phyloP scores from a whole-genome alignment of 2,888 invertebrate species.

The Holacanthella duospinosa region DNA sequence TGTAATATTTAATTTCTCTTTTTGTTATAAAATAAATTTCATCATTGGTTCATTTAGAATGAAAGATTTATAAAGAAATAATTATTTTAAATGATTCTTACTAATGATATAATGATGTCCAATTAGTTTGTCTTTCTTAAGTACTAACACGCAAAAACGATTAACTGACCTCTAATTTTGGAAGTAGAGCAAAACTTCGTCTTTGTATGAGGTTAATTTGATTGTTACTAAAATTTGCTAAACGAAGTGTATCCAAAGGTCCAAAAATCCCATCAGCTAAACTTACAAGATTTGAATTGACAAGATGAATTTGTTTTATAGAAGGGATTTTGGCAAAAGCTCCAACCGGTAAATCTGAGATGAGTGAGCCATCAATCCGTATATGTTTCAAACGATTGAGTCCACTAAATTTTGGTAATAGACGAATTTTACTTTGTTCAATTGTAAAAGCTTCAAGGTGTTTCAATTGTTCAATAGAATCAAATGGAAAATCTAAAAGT shows the following conservation, averaged over 20 bases:
- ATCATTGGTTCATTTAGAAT: too few species aligned
- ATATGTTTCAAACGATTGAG: constrained; percentile 61
- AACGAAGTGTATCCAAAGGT: constrained; percentile 53
- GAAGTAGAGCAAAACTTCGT: constrained; percentile 60
- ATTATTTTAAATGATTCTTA: too few species aligned
- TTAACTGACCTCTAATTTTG: constrained; percentile 34
- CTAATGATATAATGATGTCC: too few species aligned
- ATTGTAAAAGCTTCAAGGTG: constrained; percentile 73
- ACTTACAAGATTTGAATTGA: constrained; percentile 49
- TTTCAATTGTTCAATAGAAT: constrained; percentile 61
- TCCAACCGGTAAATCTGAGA: constrained; percentile 44
- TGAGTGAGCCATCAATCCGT: constrained; percentile 52
- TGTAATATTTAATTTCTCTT: too few species aligned
- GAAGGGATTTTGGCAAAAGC: constrained; percentile 35
- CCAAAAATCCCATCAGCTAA: constrained; percentile 64
- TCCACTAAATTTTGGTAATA: constrained; percentile 61
- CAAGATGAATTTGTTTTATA: constrained; percentile 41
- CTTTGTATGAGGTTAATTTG: constrained; percentile 68
- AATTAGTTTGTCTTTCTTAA: too few species aligned
- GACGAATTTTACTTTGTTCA: constrained; percentile 60
- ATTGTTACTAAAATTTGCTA: constrained; percentile 64
- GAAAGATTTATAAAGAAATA: too few species aligned
- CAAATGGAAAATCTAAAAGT: constrained; percentile 63
- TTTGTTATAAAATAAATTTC: too few species aligned
- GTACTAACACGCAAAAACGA: neutral